phyloP scores from a whole-genome alignment of 2,888 invertebrate genomes.

The Drosophila dives region DNA sequence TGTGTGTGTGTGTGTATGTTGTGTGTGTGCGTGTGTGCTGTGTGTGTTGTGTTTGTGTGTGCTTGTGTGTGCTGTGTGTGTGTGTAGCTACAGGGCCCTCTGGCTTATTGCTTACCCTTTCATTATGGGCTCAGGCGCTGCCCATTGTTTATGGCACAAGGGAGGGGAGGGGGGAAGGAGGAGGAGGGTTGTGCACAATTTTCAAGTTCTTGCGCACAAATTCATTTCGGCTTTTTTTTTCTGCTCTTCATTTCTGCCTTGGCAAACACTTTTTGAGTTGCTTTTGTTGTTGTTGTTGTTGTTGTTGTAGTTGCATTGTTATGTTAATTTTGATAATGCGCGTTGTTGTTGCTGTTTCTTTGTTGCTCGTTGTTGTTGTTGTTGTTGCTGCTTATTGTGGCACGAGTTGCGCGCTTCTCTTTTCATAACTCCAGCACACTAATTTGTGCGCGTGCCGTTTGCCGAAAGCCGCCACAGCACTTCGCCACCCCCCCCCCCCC shows the following conservation, averaged over 20 bases:
- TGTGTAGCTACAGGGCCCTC: constrained; percentile 5
- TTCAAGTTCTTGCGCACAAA: constrained; percentile 65
- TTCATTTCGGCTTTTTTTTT: constrained; percentile 54
- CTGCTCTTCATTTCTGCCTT: constrained; percentile 26
- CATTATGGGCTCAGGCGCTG: constrained; percentile 60
- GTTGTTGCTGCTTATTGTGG: constrained; percentile 47
- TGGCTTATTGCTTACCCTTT: constrained; percentile 67
- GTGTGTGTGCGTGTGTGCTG: too few species aligned
- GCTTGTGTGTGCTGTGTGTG: background rate
- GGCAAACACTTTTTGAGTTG: constrained; percentile 48
- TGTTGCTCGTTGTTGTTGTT: constrained; percentile 37
- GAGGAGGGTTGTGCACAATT: constrained; percentile 28
- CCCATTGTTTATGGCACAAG: constrained; percentile 8
- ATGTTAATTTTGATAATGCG: constrained; percentile 74
- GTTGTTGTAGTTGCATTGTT: constrained; percentile 65
- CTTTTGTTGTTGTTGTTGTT: constrained; percentile 40
- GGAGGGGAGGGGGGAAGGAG: background rate
- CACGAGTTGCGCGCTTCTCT: constrained; percentile 58
- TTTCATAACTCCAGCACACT: constrained; percentile 71
- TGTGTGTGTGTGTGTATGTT: background rate
- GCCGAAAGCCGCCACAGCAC: constrained; percentile 42
- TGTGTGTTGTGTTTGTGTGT: background rate
- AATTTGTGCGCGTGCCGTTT: constrained; percentile 76
- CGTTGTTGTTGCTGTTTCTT: constrained; percentile 57
- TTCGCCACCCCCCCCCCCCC: background rate